Conservation (phyloP, 2,888 invertebrate species). For the Chymomyza amoena region DNA sequence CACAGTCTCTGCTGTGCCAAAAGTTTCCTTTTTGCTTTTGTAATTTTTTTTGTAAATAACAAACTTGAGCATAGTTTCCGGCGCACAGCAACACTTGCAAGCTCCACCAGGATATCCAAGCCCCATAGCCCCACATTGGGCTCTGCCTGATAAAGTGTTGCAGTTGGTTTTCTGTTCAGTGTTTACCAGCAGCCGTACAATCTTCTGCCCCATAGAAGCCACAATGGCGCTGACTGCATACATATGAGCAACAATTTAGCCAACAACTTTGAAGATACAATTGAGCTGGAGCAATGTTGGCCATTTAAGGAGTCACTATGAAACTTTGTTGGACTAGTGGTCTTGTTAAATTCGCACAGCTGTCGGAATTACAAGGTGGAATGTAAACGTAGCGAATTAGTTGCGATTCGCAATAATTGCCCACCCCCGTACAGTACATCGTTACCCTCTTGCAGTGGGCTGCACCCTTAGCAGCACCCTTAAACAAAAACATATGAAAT, state of each 20-base stretch:
- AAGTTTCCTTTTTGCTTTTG: not conserved
- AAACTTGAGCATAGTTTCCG: not conserved
- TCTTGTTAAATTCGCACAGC: conserved; percentile 61
- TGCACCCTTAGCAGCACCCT: not conserved
- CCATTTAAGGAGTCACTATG: conserved; percentile 17
- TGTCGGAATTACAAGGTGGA: conserved; percentile 52
- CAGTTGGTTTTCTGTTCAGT: conserved; percentile 46
- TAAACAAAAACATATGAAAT: conserved; percentile 23
- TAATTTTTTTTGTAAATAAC: not conserved
- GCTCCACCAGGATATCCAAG: too few relatives aligned
- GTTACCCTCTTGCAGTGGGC: not conserved
- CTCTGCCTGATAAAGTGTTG: conserved; percentile 56
- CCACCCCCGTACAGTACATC: conserved; percentile 27
- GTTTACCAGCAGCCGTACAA: not conserved
- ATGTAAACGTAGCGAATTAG: conserved; percentile 59
- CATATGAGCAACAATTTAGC: conserved; percentile 60
- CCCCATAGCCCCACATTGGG: conserved; percentile 34
- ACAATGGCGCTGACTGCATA: conserved; percentile 21
- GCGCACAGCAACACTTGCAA: not conserved
- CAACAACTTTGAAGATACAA: conserved; percentile 31
- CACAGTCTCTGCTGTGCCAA: not conserved
- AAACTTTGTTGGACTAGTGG: not conserved
- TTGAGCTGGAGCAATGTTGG: conserved; percentile 21
- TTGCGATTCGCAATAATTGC: conserved; percentile 13
- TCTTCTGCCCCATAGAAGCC: too few relatives aligned